Percentiles rank a stretch among this genome's conserved stretches.
These are phyloP conservation scores for Catharus ustulatus DNA, from an alignment of 2,797 vertebrate species.

Conservation along the genomic window DNA sequence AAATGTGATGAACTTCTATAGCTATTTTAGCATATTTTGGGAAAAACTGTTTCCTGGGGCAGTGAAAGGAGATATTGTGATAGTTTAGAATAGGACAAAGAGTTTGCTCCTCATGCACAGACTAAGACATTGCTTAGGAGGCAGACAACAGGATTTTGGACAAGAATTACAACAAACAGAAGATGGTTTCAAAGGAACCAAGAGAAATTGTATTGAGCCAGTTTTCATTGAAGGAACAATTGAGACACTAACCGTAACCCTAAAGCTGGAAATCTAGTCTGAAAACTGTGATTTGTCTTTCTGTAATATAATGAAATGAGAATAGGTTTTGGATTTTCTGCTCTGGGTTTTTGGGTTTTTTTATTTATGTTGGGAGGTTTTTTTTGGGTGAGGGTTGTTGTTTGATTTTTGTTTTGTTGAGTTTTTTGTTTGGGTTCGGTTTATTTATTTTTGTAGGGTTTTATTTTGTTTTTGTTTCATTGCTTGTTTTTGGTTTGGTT, in stretches of 20 bases:
- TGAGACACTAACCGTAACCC: not conserved
- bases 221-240: not conserved
- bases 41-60: not conserved
- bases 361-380: not conserved
- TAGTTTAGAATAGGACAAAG: not conserved
- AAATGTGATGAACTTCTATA: not conserved
- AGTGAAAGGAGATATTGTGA: not conserved
- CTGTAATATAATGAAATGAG: fast-evolving
- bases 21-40: not conserved
- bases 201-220: not conserved
- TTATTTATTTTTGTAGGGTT: not conserved
- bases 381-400: not conserved
- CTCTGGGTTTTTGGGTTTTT: not conserved
- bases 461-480: not conserved
- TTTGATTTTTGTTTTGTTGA: not conserved
- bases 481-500: not conserved
- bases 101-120: not conserved
- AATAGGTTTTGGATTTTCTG: not conserved
- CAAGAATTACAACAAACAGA: not conserved
- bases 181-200: not conserved
- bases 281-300: not conserved
- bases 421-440: fast-evolving
- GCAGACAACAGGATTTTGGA: not conserved
- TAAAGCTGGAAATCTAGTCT: not conserved
- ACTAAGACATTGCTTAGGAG: not conserved